These are phyloP conservation scores for Chaetops frenatus DNA, from an alignment of 2,113 vertebrate genomes.

Conservation along the genomic window DNA sequence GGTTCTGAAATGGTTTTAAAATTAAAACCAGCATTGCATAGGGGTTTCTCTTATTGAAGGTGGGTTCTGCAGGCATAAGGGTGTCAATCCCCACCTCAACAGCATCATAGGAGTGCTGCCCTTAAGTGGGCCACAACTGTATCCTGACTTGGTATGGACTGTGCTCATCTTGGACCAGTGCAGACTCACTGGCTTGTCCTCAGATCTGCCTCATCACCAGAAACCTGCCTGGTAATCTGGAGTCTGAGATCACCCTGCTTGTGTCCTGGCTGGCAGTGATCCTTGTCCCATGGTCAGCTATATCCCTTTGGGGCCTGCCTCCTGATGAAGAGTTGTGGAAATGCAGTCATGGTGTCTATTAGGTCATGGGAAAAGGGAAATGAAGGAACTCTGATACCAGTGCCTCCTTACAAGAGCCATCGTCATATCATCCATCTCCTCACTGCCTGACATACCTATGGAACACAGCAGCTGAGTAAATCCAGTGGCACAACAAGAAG, in stretches of 20 bases:
- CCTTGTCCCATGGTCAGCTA: neutral
- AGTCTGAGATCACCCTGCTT: neutral
- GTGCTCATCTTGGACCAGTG: neutral
- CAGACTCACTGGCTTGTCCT: neutral
- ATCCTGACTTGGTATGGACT: neutral
- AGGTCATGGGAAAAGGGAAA: neutral
- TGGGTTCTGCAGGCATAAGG: neutral
- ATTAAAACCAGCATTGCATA: neutral
- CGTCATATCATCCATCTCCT: neutral
- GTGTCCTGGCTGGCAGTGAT: fast-evolving
- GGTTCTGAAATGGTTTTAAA: neutral
- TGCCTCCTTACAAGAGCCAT: neutral
- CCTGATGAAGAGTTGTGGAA: neutral
- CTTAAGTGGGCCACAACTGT: neutral
- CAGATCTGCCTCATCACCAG: neutral
- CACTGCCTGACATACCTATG: neutral
- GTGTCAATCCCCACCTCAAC: neutral
- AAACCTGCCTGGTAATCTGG: neutral
- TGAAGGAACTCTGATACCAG: neutral
- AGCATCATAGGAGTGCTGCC: fast-evolving
- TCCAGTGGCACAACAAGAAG: neutral
- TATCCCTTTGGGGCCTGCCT: too few relatives aligned
- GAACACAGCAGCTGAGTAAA: neutral
- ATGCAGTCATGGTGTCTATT: neutral
- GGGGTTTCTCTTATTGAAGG: neutral